A percentile compares a stretch with the other conserved stretches of the same genome.
Conservation (phyloP, 2,113 vertebrate genomes). For the Pitta sordida region DNA sequence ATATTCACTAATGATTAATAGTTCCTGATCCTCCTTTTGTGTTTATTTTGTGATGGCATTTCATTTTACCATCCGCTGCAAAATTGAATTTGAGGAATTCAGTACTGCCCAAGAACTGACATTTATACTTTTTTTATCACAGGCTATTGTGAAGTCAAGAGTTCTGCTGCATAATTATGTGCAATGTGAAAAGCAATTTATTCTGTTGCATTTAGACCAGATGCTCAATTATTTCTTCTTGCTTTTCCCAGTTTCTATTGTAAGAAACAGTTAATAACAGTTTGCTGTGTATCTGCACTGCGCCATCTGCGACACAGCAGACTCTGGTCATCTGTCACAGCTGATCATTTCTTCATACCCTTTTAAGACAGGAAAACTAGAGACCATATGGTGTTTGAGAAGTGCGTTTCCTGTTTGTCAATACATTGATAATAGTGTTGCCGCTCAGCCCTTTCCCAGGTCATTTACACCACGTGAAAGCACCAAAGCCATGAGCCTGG, state of each 20-base stretch:
- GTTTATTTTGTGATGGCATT: not conserved
- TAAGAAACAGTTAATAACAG: not conserved
- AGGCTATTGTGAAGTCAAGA: not conserved
- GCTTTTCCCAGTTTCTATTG: not conserved
- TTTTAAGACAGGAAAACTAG: not conserved
- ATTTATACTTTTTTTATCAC: not conserved
- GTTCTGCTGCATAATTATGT: conserved; percentile 13
- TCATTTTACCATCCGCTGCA: not conserved
- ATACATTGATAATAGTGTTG: not conserved
- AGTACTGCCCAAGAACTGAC: not conserved
- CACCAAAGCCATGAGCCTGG: not conserved
- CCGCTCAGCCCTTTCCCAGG: not conserved
- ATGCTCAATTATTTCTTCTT: not conserved
- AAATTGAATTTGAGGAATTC: not conserved
- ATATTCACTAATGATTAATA: not conserved
- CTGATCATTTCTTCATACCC: not conserved
- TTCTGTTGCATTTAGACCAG: not conserved
- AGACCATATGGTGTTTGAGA: not conserved
- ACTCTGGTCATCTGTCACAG: not conserved
- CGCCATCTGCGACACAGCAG: not conserved
- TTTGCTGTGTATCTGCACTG: not conserved
- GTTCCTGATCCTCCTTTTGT: not conserved
- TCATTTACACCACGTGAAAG: not conserved
- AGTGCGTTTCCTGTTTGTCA: not conserved
- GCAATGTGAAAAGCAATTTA: not conserved